Conservation (phyloP, 2,113 vertebrate species). For the Pygoscelis adeliae region DNA sequence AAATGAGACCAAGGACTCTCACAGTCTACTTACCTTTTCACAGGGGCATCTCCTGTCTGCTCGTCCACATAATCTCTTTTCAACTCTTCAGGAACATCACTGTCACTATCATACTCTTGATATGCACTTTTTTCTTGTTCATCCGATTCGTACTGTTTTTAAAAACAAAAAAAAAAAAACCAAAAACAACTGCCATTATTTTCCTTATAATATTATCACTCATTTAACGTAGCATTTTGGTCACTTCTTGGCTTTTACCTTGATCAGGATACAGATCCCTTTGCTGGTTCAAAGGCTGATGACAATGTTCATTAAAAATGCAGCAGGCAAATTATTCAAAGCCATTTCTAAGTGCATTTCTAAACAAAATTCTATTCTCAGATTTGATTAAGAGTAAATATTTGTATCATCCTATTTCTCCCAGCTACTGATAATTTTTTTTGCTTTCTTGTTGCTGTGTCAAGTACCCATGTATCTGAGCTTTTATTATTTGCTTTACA, state of each 20-base stretch:
- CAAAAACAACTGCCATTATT: neutral
- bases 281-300: neutral
- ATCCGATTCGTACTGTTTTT: slow-evolving; percentile 91
- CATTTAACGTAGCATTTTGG: neutral
- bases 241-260: neutral
- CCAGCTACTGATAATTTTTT: neutral
- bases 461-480: neutral
- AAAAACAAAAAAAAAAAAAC: neutral
- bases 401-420: neutral
- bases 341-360: neutral
- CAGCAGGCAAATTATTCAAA: neutral
- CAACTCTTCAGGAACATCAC: slow-evolving; percentile 94
- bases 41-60: slow-evolving; percentile 92
- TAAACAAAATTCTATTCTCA: neutral
- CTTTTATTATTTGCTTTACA: neutral
- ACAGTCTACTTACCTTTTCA: slow-evolving; percentile 83
- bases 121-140: slow-evolving; percentile 95
- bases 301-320: neutral
- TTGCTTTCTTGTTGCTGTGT: neutral
- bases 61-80: slow-evolving; percentile 98
- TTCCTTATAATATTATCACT: neutral
- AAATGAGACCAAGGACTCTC: neutral
- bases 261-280: neutral
- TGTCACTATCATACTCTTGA: slow-evolving; percentile 97
- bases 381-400: neutral